These are phyloP conservation scores for Onthophagus taurus DNA, from an alignment of 1,140 invertebrate species.

Conservation along the genomic window DNA sequence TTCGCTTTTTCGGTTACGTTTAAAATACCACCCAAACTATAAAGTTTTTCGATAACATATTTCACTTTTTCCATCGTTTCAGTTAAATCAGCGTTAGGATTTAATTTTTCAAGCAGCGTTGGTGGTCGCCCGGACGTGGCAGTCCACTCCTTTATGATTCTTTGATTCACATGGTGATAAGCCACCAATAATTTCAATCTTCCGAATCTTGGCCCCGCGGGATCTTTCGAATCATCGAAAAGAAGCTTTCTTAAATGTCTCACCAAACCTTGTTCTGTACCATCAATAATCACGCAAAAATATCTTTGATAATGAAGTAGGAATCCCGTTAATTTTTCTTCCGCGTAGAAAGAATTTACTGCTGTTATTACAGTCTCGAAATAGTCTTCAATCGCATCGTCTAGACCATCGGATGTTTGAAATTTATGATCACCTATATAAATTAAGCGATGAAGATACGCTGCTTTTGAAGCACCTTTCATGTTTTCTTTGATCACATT, in stretches of 20 bases:
- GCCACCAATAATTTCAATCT: conserved; percentile 5
- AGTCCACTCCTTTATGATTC: conserved; percentile 17
- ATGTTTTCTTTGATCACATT: conserved; percentile 3
- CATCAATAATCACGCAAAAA: conserved; percentile 4
- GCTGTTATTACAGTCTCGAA: conserved; percentile 4
- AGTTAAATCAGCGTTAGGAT: conserved; percentile 9
- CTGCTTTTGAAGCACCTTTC: neutral
- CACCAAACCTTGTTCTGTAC: conserved; percentile 3
- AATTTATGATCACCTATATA: conserved; percentile 2
- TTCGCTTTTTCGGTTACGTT: neutral
- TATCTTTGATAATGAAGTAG: conserved; percentile 5
- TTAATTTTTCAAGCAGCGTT: conserved; percentile 12
- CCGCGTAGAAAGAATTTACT: conserved; percentile 1
- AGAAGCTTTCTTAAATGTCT: conserved; percentile 6
- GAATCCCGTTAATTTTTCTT: conserved; percentile 10
- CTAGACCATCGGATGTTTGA: neutral
- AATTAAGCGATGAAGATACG: conserved; percentile 7
- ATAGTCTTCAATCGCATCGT: conserved; percentile 1
- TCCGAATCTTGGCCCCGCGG: neutral
- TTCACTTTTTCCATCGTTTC: conserved; percentile 14
- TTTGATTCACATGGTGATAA: conserved; percentile 12
- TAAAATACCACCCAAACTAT: conserved; percentile 8
- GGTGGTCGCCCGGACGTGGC: conserved; percentile 12
- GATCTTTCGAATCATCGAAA: neutral
- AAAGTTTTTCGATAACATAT: conserved; percentile 17